Conservation (phyloP, 2,113 vertebrate species). For the Chaetorhynchus papuensis region DNA sequence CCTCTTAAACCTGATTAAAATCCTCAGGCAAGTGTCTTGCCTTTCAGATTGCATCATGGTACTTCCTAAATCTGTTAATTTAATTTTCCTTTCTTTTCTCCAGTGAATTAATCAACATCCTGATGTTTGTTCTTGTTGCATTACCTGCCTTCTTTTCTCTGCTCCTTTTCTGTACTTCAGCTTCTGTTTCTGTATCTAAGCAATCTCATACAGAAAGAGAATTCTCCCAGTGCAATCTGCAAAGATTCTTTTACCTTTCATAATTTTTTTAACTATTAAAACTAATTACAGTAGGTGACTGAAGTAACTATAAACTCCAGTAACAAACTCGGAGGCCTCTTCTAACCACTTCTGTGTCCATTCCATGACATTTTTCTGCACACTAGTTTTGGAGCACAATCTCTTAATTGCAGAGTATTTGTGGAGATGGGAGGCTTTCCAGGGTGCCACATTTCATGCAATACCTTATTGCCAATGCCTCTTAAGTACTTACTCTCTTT, state of each 20-base stretch:
- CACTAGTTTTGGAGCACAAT: background rate
- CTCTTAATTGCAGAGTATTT: background rate
- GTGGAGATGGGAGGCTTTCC: background rate
- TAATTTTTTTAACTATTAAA: background rate
- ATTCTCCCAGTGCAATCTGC: background rate
- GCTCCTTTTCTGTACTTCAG: background rate
- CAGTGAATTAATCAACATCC: background rate
- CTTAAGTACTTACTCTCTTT: background rate
- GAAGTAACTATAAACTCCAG: background rate
- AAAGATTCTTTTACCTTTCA: background rate
- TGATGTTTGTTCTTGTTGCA: background rate
- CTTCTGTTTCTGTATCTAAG: background rate
- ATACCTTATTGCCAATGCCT: background rate
- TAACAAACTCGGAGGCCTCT: background rate
- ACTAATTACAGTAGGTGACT: background rate
- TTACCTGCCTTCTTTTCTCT: background rate
- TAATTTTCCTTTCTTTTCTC: background rate
- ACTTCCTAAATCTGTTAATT: background rate
- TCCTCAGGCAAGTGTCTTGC: background rate
- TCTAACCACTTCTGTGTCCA: background rate
- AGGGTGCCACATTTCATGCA: background rate
- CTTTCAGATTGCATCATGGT: background rate
- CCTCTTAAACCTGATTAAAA: background rate
- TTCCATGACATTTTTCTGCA: background rate
- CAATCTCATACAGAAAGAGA: background rate